Evolutionary conservation across 1,140 invertebrate species (phyloP), one percentile per base, ranked within the genome.

Genomic region (Bicyclus anynana): DNA sequence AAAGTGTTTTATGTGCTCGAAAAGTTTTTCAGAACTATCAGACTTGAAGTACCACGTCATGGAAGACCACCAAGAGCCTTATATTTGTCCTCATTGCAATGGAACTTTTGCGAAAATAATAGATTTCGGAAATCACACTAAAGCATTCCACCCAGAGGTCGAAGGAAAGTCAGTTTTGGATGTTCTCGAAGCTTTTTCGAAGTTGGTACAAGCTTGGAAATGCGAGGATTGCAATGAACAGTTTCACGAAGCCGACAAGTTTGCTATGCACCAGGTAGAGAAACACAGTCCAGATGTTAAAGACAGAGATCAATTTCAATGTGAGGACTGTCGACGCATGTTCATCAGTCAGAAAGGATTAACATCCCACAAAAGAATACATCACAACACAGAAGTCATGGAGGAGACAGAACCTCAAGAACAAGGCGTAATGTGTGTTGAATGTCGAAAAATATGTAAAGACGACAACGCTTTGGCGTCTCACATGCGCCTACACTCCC

Each of bases 401-500:
- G 80, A 84, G 37, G 70, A 75, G 42, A 18, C 72, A 0, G 72
- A 78, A 51, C 51, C 70, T 0, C 50, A 63, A 0, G 70, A 77
- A 49, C 59, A 67, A 49, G 83, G 83, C 0, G 71, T 83, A 1
- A 80, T 88, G 72, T 88, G 85, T 48, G 53, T 88, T 5, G 82
- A 86, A 65, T 88, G 85, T 68, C 50, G 83, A 16, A 88, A 88
- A 37, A 77, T 86, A 16, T 88, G 85, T 26, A 83, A 83, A 56
- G 83, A 88, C 49, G 70, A 69, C 42, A 72, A 65, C 5, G 73
- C 85, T 2, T 68, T 88, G 18, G 68, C 72, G 0, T 85, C 81
- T 0, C 85, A 88, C 17, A 86, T 85, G 82, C 60, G 83, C 0
- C 53, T 85, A 6, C 85, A 88, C 53, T 86, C 81, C 0, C 67